Base-by-base conservation (phyloP, 1,140 invertebrate species). In the Drosophila yakuba region DNA sequence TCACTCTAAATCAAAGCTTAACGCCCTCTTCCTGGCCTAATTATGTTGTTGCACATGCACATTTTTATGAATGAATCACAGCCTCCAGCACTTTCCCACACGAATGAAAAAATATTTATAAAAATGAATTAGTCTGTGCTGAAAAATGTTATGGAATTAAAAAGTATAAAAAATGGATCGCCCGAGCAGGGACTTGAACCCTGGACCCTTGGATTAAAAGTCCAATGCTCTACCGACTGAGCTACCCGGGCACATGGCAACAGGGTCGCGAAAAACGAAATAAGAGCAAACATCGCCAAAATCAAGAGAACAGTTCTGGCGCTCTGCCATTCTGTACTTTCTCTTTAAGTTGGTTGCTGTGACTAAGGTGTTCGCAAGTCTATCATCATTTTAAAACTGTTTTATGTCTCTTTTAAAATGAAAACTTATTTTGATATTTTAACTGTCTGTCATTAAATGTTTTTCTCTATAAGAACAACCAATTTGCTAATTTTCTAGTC, bases 161-260 rank as follows among this genome's bases (percentile, higher is more conserved):
- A 32, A 38, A 48, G 52, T 41, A 39, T 25, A 47, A 57, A 50
- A 43, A 48, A 10, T 11, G 28, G 39, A 38, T 74, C 95, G 95
- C 95, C 95, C 95, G 95, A 95, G 95, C 95, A 95, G 95, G 95
- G 95, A 95, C 95, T 95, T 94, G 95, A 95, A 95, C 95, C 95
- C 95, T 95, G 94, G 95, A 95, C 95, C 95, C 95, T 95, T 95
- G 95, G 95, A 95, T 95, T 95, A 95, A 95, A 95, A 95, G 95
- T 95, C 95, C 95, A 84, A 96, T 97, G 96, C 96, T 97, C 96
- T 96, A 96, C 96, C 96, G 96, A 97, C 95, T 96, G 95, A 96
- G 95, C 95, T 96, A 96, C 95, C 95, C 95, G 95, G 95, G 95
- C 95, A 47, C 41, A 35, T 74, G 57, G 4, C 10, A 8, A 1